Base-by-base conservation (phyloP, 1,140 invertebrate species). In the Musca vetustissima region DNA sequence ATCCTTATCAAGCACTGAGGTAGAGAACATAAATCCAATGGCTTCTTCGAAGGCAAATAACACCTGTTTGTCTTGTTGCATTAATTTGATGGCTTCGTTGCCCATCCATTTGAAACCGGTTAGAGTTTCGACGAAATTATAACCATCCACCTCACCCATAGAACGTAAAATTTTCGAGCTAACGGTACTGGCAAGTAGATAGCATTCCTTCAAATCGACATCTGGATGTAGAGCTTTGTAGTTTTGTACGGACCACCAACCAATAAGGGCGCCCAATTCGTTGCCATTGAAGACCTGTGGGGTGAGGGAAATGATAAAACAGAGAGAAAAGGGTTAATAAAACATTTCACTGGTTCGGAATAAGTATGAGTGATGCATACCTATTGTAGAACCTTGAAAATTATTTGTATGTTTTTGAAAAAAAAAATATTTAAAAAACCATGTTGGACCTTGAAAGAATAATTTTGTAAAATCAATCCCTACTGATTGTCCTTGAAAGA, bases 41-140 rank as follows among this genome's bases (percentile, higher is more conserved):
- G 93, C 92, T 83, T 95, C 93, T 85, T 99, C 98, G 83, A 93
- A 99, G 0, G 96, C 96, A 85, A 99, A 97, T 49, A 99, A 80
- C 0, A 98, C 92, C 1, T 83, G 83, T 76, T 95, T 92, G 4
- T 87, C 88, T 55, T 89, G 75, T 66, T 86, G 83, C 48, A 89
- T 83, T 24, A 97, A 80, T n/a, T 97, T 87, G 36, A 90, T 81
- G 0, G 91, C 86, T 83, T 88, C 89, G 80, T 98, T 99, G 78
- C 94, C 97, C 93, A 99, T 99, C 97, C 97, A 99, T 79, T 99
- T 99, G 80, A 99, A 99, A 0, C 98, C 93, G n/a, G 98, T 99
- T 55, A 99, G 85, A 0, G 98, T 99, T 85, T 99, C 96, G 83
- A 91, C 88, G 82, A 93, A 97, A 74, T 89, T 85, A 73, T 94